Evolutionary conservation across 2,888 invertebrate species (phyloP), one percentile per base, ranked within the genome.

Genomic region (Oscheius sp.): DNA sequence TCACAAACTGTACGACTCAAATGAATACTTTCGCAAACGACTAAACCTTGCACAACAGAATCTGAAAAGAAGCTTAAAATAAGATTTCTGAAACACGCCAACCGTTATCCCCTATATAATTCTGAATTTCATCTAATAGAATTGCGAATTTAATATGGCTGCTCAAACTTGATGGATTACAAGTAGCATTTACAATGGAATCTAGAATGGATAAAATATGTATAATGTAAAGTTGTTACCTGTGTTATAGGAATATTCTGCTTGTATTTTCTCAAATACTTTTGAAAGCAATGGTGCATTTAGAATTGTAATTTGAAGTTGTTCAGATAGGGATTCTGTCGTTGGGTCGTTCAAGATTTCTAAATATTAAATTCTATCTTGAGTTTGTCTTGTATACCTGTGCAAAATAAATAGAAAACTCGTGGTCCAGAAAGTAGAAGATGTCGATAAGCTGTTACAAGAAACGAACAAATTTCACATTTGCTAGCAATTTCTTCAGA

Each of bases 391-490:
- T 20, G 33, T 4, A 15, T 55, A 63, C 63, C 63, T 20, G 25
- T 25, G 25, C 63, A 63, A 42, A 3, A 63, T 27, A 63, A 46
- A 42, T 45, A 45, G 31, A 63, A 63, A 33, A 29, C 29, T 15
- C 63, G 63, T 2, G 27, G 15, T 45, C 63, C 63, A 45, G 39
- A 27, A 27, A 63, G 63, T 15, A 63, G 63, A 25, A 63, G 45
- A 45, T 46, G 20, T 17, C 63, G 45, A 27, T 63, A 63, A 20
- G 42, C 63, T 39, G 45, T 63, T 3, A 27, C 25, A 12, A 63
- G 48, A 42, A 63, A 63, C 15, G 17, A 3, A 23, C 42, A 39
- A 42, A 39, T 63, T 15, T 33, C 23, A 37, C 57, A 57, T 23
- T 57, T 27, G 8, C 1, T 25, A 12, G 20, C 50, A 10, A 27